These are phyloP conservation scores for Stigmatopora argus DNA, from an alignment of 2,113 vertebrate species.

Conservation along the genomic window DNA sequence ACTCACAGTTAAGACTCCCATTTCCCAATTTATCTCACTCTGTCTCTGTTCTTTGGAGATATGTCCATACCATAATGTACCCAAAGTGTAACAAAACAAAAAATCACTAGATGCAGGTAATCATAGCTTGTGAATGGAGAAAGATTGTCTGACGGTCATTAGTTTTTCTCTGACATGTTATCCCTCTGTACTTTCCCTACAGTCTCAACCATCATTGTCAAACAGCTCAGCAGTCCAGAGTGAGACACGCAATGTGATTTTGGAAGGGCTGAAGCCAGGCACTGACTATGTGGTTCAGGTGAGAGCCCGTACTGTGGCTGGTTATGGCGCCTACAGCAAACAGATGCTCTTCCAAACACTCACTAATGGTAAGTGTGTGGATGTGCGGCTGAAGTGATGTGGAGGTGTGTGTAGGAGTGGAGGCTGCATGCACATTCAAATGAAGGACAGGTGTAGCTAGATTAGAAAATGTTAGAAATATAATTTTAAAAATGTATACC, in stretches of 20 bases:
- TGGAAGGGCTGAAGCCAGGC: slow-evolving; percentile 86
- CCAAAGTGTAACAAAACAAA: not conserved
- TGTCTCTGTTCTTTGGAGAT: slow-evolving; percentile 7
- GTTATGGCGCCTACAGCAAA: slow-evolving; percentile 91
- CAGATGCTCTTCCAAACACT: slow-evolving; percentile 98
- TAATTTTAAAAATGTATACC: slow-evolving; percentile 27
- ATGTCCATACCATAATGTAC: not conserved
- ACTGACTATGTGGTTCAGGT: slow-evolving; percentile 94
- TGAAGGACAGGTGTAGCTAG: slow-evolving; percentile 19
- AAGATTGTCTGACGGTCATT: not conserved
- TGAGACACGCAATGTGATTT: slow-evolving; percentile 82
- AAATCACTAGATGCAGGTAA: not conserved
- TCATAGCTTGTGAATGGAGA: not conserved
- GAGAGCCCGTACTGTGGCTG: slow-evolving; percentile 88
- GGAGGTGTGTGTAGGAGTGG: slow-evolving; percentile 20
- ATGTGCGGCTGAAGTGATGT: slow-evolving; percentile 20
- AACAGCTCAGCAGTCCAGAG: slow-evolving; percentile 91
- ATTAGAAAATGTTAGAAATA: slow-evolving; percentile 38
- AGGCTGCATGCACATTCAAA: slow-evolving; percentile 10
- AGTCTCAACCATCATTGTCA: slow-evolving; percentile 82
- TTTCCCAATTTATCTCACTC: not conserved
- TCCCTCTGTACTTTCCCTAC: slow-evolving; percentile 10
- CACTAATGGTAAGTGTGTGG: slow-evolving; percentile 78
- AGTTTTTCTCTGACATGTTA: slow-evolving; percentile 6
- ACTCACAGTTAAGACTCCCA: not conserved